Conservation (phyloP, 2,113 vertebrate species). For the Clarias batrachus region DNA sequence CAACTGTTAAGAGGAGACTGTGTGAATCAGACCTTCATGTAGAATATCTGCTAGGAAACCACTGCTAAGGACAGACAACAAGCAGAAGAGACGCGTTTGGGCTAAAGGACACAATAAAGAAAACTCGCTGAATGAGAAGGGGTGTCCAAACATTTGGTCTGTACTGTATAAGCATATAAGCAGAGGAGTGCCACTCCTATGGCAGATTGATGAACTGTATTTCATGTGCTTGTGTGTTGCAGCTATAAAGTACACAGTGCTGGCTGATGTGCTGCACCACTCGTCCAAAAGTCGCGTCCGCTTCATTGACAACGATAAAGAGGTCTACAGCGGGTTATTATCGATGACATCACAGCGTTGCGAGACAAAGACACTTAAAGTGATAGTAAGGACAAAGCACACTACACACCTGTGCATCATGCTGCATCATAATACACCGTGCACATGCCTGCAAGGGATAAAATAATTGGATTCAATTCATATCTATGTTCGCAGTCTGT, state of each 20-base stretch:
- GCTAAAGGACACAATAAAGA: too few species aligned
- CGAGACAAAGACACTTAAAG: conserved; percentile 66
- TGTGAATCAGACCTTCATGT: too few species aligned
- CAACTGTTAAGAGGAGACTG: too few species aligned
- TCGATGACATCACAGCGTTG: conserved; percentile 73
- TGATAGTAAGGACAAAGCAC: conserved; percentile 75
- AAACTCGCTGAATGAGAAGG: too few species aligned
- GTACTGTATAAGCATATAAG: neutral
- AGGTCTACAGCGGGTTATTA: conserved; percentile 66
- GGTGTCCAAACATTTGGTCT: too few species aligned
- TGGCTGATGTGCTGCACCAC: conserved; percentile 69
- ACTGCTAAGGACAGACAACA: too few species aligned
- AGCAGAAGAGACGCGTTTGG: too few species aligned
- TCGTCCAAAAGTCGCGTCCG: conserved; percentile 77
- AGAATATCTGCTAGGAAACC: too few species aligned
- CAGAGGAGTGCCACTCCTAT: neutral
- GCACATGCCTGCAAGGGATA: neutral
- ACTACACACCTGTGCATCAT: neutral
- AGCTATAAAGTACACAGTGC: conserved; percentile 80
- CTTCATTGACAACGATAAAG: conserved; percentile 68
- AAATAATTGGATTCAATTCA: neutral
- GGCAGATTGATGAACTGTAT: neutral
- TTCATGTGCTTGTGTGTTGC: conserved; percentile 7
- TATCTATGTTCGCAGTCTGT: neutral
- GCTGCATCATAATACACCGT: neutral